phyloP scores from a whole-genome alignment of 2,797 vertebrate species.

The Knipowitschia caucasica region DNA sequence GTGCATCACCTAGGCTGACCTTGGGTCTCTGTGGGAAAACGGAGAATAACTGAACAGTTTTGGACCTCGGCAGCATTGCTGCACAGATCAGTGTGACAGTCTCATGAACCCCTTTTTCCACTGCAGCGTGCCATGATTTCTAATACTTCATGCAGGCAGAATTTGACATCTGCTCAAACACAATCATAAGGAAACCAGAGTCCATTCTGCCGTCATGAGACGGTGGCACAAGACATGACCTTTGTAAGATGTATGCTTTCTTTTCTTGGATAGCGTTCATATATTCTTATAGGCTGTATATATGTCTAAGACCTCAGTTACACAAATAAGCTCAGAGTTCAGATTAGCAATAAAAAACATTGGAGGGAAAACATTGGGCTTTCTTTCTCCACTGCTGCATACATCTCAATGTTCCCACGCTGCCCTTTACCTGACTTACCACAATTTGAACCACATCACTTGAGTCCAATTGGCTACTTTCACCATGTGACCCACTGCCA shows the following conservation, averaged over 20 bases:
- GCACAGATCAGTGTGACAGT: conserved; percentile 22
- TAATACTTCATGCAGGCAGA: conserved; percentile 14
- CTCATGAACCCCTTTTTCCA: conserved; percentile 23
- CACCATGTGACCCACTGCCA: conserved; percentile 69
- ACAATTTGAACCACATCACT: conserved; percentile 78
- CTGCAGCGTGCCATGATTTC: conserved; percentile 3
- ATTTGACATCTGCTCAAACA: conserved; percentile 13
- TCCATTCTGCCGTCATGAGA: conserved; percentile 12
- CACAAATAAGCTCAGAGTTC: conserved; percentile 26
- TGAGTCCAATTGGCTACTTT: conserved; percentile 62
- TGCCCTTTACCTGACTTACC: conserved; percentile 73
- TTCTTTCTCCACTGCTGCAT: conserved; percentile 26
- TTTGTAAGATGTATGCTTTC: conserved; percentile 22
- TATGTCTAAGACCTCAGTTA: conserved; percentile 34
- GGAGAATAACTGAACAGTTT: conserved; percentile 9
- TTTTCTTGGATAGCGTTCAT: conserved; percentile 9
- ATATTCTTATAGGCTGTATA: conserved; percentile 22
- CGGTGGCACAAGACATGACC: conserved; percentile 21
- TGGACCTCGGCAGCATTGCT: conserved; percentile 4
- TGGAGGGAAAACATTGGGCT: conserved; percentile 25
- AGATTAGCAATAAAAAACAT: conserved; percentile 24
- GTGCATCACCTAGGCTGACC: conserved; percentile 22
- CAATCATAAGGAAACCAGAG: conserved; percentile 19
- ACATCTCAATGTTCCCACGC: conserved; percentile 67
- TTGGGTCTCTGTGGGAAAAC: conserved; percentile 28